Evolutionary conservation across 1,140 invertebrate species (phyloP).

Genomic region (Cardiocondyla obscurior): DNA sequence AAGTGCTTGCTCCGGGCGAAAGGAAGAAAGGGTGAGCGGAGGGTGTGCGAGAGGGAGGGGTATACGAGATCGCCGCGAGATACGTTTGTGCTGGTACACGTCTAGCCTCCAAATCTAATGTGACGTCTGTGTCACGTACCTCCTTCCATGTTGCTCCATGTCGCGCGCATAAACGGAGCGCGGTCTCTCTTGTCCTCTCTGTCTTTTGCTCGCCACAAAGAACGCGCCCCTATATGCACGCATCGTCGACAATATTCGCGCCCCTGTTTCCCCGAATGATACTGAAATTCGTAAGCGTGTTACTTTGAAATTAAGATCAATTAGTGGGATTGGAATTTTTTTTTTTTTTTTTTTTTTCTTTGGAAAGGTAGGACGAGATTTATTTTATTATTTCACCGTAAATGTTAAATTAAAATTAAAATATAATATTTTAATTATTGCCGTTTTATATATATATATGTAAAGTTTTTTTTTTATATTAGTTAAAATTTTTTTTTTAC

Average conservation of each 20-base stretch:
- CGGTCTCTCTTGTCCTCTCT: constrained; percentile 36
- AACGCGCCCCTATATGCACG: constrained; percentile 44
- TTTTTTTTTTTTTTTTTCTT: neutral
- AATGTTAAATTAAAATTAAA: neutral
- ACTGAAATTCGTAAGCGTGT: neutral
- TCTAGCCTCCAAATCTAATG: constrained; percentile 82
- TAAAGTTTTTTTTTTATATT: neutral
- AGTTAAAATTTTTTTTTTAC: neutral
- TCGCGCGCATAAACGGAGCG: constrained; percentile 44
- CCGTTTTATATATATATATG: no score
- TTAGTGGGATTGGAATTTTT: neutral
- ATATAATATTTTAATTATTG: neutral
- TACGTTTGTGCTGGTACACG: constrained; percentile 80
- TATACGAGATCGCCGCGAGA: constrained; percentile 75
- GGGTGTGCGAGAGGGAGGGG: constrained; percentile 59
- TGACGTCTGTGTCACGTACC: constrained; percentile 82
- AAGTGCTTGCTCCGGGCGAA: constrained; percentile 72
- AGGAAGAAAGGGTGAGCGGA: constrained; percentile 43
- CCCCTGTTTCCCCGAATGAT: neutral
- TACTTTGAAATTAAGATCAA: constrained; percentile 16
- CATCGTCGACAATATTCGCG: neutral
- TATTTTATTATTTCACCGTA: neutral
- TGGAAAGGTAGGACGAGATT: neutral
- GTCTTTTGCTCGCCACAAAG: constrained; percentile 43
- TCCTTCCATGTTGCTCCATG: constrained; percentile 32